Conservation (phyloP, 92 coral and sea anemone species). For the Paragorgia papillata region DNA sequence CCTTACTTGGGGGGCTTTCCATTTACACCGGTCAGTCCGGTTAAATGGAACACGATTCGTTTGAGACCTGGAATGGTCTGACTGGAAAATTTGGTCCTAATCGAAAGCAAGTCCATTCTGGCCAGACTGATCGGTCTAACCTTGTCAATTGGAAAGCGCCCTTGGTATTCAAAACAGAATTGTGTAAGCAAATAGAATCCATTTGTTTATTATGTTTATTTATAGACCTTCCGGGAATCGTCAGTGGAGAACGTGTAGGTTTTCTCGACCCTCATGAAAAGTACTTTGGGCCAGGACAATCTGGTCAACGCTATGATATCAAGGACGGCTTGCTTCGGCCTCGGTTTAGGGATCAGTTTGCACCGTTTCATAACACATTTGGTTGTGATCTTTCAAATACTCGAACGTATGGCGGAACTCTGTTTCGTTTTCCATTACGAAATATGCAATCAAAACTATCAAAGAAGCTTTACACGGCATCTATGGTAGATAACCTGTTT, state of each 20-base stretch:
- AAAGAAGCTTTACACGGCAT: conserved; percentile 56
- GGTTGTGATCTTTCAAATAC: conserved; percentile 49
- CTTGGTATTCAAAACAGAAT: too few relatives aligned
- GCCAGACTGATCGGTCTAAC: too few relatives aligned
- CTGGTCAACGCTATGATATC: conserved; percentile 66
- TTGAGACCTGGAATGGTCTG: too few relatives aligned
- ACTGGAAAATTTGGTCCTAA: too few relatives aligned
- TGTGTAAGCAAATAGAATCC: too few relatives aligned
- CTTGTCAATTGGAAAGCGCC: too few relatives aligned
- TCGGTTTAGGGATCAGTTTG: conserved; percentile 69
- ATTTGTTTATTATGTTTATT: background rate
- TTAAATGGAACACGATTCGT: too few relatives aligned
- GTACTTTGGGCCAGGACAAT: conserved; percentile 64
- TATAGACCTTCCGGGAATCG: conserved; percentile 81
- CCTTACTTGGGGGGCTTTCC: too few relatives aligned
- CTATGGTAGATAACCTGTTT: conserved; percentile 54
- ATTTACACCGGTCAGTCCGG: too few relatives aligned
- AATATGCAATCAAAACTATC: conserved; percentile 61
- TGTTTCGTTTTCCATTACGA: conserved; percentile 81
- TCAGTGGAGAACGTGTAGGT: conserved; percentile 68
- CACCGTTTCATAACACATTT: conserved; percentile 70
- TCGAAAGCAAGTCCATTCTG: too few relatives aligned
- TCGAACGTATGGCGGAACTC: conserved; percentile 61
- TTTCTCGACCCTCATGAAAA: conserved; percentile 90
- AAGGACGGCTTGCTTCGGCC: conserved; percentile 23